Base-by-base conservation (phyloP, 2,113 vertebrate species). In the Antechinus flavipes region DNA sequence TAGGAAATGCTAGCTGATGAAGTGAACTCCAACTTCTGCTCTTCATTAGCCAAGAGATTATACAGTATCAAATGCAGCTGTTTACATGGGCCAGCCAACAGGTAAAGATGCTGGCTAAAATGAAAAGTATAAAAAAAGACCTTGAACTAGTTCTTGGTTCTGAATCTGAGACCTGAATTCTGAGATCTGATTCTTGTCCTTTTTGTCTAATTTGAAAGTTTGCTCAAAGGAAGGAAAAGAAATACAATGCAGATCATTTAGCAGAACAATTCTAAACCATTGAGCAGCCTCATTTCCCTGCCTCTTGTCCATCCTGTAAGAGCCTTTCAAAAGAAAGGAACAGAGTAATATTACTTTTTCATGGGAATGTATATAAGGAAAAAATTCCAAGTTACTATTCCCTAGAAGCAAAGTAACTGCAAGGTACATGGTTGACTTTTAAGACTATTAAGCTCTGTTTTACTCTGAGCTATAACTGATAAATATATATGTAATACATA, bases 61-160 rank as follows among this genome's bases (percentile, higher is more conserved):
- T 96, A 95, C 90, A 91, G 91, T 95, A 89, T 97, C 93, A 97
- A 97, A 98, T 97, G 93, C 27, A 96, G 94, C 92, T 93, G 94
- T 84, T 97, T 96, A 89, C 54, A 93, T 93, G 93, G 94, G 94
- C 97, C 96, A 92, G 94, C 97, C 96, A 92, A 95, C 90, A 96
- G 95, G 91, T 94, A 94, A 97, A 92, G 84, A 90, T 54, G 52
- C 94, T 93, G 42, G 90, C 23, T 94, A 97, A 90, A 94, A 58
- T 94, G 91, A 93, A 89, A 95, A 91, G 84, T 90, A 10, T 91
- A 95, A 90, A 53, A 90, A 53, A 90, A 96, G 95, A 95, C 52
- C 94, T 25, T 61, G 47, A 95, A 42, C 35, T 94, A 54, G 93
- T 93, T 90, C 94, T 91, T 94, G 90, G 26, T 90, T 42, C 90